Conservation (phyloP, 2,888 invertebrate genomes). For the Drosophila cognata region DNA sequence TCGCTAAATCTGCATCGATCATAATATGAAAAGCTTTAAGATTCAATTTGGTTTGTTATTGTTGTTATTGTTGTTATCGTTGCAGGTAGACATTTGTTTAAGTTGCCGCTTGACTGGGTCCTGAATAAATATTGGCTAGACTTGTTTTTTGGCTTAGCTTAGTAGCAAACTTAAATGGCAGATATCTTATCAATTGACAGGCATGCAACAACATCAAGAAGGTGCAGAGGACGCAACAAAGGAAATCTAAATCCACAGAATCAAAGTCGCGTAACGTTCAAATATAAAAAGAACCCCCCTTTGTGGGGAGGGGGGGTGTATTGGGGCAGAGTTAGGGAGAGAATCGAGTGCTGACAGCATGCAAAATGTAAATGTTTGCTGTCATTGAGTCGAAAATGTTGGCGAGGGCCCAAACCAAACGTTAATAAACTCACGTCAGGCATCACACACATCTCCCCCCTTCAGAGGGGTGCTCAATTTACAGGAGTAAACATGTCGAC, state of each 20-base stretch:
- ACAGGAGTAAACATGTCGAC: slow-evolving; percentile 69
- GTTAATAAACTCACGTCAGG: slow-evolving; percentile 68
- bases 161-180: slow-evolving; percentile 11
- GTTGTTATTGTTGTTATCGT: not conserved
- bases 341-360: slow-evolving; percentile 57
- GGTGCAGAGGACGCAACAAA: slow-evolving; percentile 42
- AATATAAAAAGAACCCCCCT: not conserved
- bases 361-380: slow-evolving; percentile 77
- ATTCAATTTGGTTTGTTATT: not conserved
- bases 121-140: slow-evolving; percentile 45
- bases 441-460: slow-evolving; percentile 1
- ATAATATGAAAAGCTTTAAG: not conserved
- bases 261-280: slow-evolving; percentile 52
- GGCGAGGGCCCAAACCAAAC: slow-evolving; percentile 67
- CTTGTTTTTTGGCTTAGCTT: slow-evolving; percentile 13
- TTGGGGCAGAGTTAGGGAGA: not conserved
- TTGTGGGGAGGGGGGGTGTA: not conserved
- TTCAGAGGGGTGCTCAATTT: slow-evolving; percentile 59
- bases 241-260: slow-evolving; percentile 33
- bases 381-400: slow-evolving; percentile 75
- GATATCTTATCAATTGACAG: slow-evolving; percentile 46
- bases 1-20: not conserved
- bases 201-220: slow-evolving; percentile 14
- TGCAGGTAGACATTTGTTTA: not conserved
- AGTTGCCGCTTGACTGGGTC: slow-evolving; percentile 15